Percentiles rank a stretch among this genome's conserved stretches.
Conservation (phyloP, 2,113 vertebrate species). For the Aepyceros melampus region DNA sequence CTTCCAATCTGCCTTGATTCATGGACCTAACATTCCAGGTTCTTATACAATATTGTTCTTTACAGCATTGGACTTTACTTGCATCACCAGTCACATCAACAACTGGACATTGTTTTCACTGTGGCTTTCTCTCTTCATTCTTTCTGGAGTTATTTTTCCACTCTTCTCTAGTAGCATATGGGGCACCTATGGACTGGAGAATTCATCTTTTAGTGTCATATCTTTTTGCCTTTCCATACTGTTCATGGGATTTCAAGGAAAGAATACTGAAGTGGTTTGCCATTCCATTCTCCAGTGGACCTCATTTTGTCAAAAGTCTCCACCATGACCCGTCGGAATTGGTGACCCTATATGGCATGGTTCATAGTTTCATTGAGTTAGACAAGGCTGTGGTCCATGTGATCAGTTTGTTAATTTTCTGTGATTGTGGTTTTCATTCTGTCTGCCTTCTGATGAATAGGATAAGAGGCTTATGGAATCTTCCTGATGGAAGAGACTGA, state of each 20-base stretch:
- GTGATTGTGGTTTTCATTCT: neutral
- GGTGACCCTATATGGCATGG: neutral
- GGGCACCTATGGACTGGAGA: neutral
- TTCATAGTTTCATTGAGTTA: neutral
- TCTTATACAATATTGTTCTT: neutral
- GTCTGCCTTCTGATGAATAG: neutral
- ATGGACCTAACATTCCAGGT: neutral
- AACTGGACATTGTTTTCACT: neutral
- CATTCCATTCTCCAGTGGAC: neutral
- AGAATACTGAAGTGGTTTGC: neutral
- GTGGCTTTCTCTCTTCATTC: neutral
- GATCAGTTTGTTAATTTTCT: neutral
- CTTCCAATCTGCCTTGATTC: neutral
- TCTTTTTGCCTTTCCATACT: neutral
- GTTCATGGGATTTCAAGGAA: neutral
- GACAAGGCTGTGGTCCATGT: neutral
- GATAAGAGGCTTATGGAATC: neutral
- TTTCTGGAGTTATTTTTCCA: neutral
- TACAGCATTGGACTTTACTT: neutral
- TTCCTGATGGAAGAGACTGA: neutral
- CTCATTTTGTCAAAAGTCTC: neutral
- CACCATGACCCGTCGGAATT: rapidly evolving
- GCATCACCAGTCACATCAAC: neutral
- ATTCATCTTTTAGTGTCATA: neutral
- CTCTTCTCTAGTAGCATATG: neutral